Conservation (phyloP, 2,888 invertebrate species). For the Watsonalla binaria region DNA sequence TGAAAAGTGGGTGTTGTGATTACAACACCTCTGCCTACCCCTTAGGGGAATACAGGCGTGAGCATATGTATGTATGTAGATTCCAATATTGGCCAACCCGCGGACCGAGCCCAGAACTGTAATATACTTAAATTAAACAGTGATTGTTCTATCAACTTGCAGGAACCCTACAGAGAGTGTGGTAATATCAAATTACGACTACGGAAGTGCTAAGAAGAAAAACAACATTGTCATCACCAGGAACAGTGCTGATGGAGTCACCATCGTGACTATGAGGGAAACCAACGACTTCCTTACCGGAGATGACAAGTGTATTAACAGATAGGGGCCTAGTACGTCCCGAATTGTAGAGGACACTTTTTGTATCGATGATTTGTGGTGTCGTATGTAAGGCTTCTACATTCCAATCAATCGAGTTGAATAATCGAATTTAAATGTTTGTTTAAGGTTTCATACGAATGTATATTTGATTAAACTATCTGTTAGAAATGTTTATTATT, state of each 20-base stretch:
- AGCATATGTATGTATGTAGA: too few relatives aligned
- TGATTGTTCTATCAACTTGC: conserved; percentile 56
- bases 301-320: conserved; percentile 58
- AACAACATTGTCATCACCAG: conserved; percentile 61
- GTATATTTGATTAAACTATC: too few relatives aligned
- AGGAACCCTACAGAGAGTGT: conserved; percentile 73
- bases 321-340: conserved; percentile 34
- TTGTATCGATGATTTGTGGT: conserved; percentile 1
- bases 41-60: too few relatives aligned
- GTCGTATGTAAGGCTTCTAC: background rate
- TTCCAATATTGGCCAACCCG: too few relatives aligned
- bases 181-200: conserved; percentile 73
- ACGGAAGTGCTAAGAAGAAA: conserved; percentile 71
- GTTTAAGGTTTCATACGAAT: too few relatives aligned
- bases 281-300: conserved; percentile 53
- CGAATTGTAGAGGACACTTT: conserved; percentile 5
- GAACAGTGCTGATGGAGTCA: conserved; percentile 64
- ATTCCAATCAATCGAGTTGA: background rate
- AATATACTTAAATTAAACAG: conserved; percentile 25
- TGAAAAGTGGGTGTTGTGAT: too few relatives aligned
- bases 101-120: too few relatives aligned
- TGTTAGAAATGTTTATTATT: too few relatives aligned
- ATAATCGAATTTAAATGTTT: background rate
- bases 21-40: too few relatives aligned
- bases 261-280: conserved; percentile 63